Conservation (phyloP, 2,797 vertebrate species). For the Dryobates pubescens region DNA sequence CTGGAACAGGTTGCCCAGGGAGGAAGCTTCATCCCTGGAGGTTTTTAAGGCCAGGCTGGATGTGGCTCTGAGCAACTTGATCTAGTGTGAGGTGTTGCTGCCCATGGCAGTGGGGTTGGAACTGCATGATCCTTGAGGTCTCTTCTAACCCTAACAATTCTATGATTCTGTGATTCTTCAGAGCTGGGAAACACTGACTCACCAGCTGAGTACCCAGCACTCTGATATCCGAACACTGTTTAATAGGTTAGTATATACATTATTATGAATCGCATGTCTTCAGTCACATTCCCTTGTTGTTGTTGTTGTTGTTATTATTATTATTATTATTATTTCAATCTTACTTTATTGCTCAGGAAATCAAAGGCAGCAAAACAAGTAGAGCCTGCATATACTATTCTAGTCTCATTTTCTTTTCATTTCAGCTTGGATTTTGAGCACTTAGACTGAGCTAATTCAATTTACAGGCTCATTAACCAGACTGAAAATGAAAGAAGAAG, state of each 20-base stretch:
- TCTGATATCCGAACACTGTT: neutral
- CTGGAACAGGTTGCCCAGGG: no score
- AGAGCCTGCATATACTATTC: neutral
- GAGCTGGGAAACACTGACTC: neutral
- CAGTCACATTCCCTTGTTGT: neutral
- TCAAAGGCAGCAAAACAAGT: neutral
- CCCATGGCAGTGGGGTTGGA: no score
- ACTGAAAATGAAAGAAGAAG: conserved; percentile 52
- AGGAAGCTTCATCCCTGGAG: no score
- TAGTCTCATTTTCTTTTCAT: conserved; percentile 21
- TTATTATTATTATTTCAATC: neutral
- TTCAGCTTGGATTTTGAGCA: conserved; percentile 11
- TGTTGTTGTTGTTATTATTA: neutral
- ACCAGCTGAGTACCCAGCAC: neutral
- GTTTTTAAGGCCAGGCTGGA: no score
- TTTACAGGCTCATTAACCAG: conserved; percentile 73
- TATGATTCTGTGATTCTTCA: neutral
- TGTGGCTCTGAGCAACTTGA: no score
- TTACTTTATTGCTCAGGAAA: neutral
- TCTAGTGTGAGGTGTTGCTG: no score
- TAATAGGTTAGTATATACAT: neutral
- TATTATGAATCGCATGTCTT: neutral
- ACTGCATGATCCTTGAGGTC: no score
- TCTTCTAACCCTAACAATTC: no score
- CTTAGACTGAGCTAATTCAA: conserved; percentile 62